phyloP scores from a whole-genome alignment of 2,113 vertebrate genomes.

The Spermophilus dauricus region DNA sequence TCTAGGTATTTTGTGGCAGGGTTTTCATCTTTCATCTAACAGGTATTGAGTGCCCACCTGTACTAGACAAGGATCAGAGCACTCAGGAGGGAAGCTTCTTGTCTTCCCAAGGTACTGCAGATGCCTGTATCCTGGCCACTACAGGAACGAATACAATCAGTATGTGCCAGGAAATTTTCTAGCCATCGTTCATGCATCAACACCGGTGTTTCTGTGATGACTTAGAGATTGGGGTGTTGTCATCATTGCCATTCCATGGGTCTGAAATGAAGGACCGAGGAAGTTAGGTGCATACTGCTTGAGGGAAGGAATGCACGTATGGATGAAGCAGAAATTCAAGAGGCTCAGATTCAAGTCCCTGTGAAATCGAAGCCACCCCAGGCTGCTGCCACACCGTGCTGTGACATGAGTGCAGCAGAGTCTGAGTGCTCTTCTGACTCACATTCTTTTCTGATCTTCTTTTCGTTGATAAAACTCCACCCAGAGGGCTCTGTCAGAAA shows the following conservation, averaged over 20 bases:
- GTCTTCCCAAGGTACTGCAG: not conserved
- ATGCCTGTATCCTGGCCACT: not conserved
- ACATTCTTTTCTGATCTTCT: not conserved
- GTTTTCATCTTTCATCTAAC: not conserved
- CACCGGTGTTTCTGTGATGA: not conserved
- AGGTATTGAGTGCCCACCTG: no score
- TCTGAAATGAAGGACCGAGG: not conserved
- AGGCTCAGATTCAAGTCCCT: not conserved
- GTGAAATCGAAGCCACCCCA: not conserved
- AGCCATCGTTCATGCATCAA: not conserved
- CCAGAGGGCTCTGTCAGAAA: not conserved
- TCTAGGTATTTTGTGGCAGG: not conserved
- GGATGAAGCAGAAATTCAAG: not conserved
- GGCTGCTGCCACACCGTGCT: not conserved
- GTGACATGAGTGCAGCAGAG: not conserved
- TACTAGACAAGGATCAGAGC: not conserved
- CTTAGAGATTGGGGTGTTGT: not conserved
- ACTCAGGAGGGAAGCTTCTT: not conserved
- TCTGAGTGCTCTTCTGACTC: not conserved
- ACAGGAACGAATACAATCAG: not conserved
- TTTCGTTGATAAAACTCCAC: not conserved
- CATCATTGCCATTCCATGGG: not conserved
- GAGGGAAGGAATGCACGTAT: not conserved
- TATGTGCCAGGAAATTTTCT: not conserved
- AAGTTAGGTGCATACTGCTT: not conserved